A percentile compares a stretch with the other conserved stretches of the same genome.
These are phyloP conservation scores for Bovichtus diacanthus DNA, from an alignment of 2,797 vertebrate genomes.

Conservation along the genomic window DNA sequence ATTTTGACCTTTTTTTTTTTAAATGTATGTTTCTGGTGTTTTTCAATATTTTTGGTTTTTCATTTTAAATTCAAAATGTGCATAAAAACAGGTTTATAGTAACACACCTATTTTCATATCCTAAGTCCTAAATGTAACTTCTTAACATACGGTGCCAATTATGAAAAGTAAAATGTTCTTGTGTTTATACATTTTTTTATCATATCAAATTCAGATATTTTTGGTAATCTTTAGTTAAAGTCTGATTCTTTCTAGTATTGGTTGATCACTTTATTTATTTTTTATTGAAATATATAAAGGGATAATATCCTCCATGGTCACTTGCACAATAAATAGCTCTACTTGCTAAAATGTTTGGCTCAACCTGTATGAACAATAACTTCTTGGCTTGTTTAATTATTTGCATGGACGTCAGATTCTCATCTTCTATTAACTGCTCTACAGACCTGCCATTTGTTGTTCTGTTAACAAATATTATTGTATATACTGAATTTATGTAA, in stretches of 20 bases:
- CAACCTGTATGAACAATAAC: conserved; percentile 60
- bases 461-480: conserved; percentile 54
- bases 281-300: conserved; percentile 26
- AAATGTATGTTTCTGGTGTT: neutral
- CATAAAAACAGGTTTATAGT: neutral
- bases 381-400: conserved; percentile 66
- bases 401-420: conserved; percentile 78
- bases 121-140: neutral
- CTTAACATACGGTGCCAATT: neutral
- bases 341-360: conserved; percentile 50
- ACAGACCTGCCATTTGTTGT: conserved; percentile 63
- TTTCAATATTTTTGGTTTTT: neutral
- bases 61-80: neutral
- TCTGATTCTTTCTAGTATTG: neutral
- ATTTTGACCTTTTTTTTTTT: neutral
- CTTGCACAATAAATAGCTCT: conserved; percentile 22
- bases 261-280: neutral
- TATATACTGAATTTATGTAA: conserved; percentile 27
- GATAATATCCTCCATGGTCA: conserved; percentile 29
- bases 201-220: neutral
- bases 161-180: neutral
- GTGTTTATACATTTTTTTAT: neutral
- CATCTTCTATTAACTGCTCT: conserved; percentile 77
- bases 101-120: neutral
- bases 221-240: neutral